These are phyloP conservation scores for Oryzias melastigma DNA, from an alignment of 2,113 vertebrate genomes.

Conservation along the genomic window DNA sequence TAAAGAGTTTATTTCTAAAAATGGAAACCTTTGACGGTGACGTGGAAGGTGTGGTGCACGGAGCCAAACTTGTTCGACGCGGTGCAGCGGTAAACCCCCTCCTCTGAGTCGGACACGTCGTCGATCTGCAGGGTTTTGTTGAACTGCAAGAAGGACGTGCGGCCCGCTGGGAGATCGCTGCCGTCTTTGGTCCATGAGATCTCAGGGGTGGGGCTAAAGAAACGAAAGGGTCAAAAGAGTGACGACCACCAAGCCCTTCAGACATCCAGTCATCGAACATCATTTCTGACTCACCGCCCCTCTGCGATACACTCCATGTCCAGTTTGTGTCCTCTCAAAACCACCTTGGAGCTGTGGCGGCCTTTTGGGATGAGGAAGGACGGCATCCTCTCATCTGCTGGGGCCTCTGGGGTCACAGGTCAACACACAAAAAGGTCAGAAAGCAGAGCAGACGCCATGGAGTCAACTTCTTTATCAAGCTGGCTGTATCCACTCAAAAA, in stretches of 20 bases:
- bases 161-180: slow-evolving; percentile 82
- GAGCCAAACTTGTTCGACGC: slow-evolving; percentile 83
- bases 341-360: slow-evolving; percentile 84
- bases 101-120: slow-evolving; percentile 88
- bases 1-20: slow-evolving; percentile 3
- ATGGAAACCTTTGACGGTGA: slow-evolving; percentile 88
- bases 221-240: background rate
- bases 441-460: slow-evolving; percentile 6
- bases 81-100: slow-evolving; percentile 90
- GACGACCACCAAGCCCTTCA: slow-evolving; percentile 11
- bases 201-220: slow-evolving; percentile 86
- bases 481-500: slow-evolving; percentile 10
- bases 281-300: slow-evolving; percentile 86
- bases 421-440: slow-evolving; percentile 20
- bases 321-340: slow-evolving; percentile 88
- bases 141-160: slow-evolving; percentile 85
- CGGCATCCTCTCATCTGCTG: slow-evolving; percentile 84
- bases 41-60: slow-evolving; percentile 83
- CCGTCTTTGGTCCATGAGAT: slow-evolving; percentile 91
- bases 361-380: slow-evolving; percentile 85
- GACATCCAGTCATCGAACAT: slow-evolving; percentile 1
- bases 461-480: background rate
- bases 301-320: slow-evolving; percentile 94
- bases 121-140: slow-evolving; percentile 88
- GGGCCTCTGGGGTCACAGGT: slow-evolving; percentile 76